Percentiles rank a stretch among this genome's conserved stretches.
phyloP scores from a whole-genome alignment of 2,113 vertebrate genomes.

The Nansenia antarctica region DNA sequence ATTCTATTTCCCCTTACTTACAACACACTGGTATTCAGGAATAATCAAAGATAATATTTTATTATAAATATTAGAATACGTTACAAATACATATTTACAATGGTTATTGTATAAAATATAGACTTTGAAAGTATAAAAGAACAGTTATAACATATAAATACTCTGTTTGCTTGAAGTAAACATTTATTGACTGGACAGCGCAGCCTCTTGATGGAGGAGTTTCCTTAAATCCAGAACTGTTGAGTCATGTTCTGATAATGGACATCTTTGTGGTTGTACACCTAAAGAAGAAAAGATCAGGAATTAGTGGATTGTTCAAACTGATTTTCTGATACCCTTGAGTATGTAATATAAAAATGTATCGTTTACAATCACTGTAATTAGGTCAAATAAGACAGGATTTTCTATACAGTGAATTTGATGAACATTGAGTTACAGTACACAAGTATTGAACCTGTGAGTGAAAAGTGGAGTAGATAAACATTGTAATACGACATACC shows the following conservation, averaged over 20 bases:
- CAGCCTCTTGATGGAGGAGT: neutral
- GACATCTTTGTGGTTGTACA: slow-evolving; percentile 23
- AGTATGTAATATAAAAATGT: neutral
- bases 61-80: slow-evolving; percentile 23
- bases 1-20: too few species aligned
- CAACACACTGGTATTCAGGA: neutral
- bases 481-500: slow-evolving; percentile 27
- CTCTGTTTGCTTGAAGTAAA: slow-evolving; percentile 29
- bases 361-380: neutral
- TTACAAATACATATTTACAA: slow-evolving; percentile 48
- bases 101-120: slow-evolving; percentile 32
- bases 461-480: neutral
- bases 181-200: slow-evolving; percentile 23
- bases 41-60: neutral
- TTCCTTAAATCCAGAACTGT: slow-evolving; percentile 39
- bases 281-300: slow-evolving; percentile 26
- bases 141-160: slow-evolving; percentile 21
- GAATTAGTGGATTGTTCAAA: neutral
- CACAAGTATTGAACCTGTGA: neutral
- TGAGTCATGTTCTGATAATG: slow-evolving; percentile 5
- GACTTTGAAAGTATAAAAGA: neutral
- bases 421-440: neutral
- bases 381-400: neutral
- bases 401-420: neutral
- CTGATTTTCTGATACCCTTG: neutral